Percentiles rank a stretch among this genome's conserved stretches.
phyloP scores from a whole-genome alignment of 2,797 vertebrate species.

The Meriones psammophilus region DNA sequence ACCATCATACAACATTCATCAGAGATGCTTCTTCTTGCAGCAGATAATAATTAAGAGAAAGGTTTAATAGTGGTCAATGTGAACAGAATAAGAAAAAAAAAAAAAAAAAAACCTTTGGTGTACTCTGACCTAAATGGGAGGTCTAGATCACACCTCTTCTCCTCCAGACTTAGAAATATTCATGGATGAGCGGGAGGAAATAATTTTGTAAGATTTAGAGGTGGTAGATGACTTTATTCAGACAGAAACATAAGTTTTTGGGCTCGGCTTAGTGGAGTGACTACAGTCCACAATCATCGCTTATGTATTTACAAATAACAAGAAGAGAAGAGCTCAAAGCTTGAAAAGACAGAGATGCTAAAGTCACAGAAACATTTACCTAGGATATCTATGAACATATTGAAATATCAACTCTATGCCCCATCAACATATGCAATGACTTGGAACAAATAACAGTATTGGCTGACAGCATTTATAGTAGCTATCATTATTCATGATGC shows the following conservation, averaged over 20 bases:
- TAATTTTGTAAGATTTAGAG: not conserved
- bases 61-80: not conserved
- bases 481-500: not conserved
- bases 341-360: not conserved
- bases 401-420: not conserved
- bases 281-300: not conserved
- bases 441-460: not conserved
- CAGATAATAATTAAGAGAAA: not conserved
- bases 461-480: not conserved
- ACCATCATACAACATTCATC: not conserved
- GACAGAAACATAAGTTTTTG: not conserved
- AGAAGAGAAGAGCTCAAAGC: not conserved
- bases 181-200: not conserved
- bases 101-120: not conserved
- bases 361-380: not conserved
- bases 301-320: not conserved
- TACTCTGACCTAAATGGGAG: not conserved
- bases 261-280: not conserved
- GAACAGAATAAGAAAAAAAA: not conserved
- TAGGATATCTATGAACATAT: not conserved
- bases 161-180: not conserved
- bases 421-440: not conserved
- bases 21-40: not conserved
- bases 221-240: not conserved
- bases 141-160: not conserved